A percentile compares a stretch with the other conserved stretches of the same genome.
Conservation (phyloP, 1,140 invertebrate genomes). For the Fopius arisanus region DNA sequence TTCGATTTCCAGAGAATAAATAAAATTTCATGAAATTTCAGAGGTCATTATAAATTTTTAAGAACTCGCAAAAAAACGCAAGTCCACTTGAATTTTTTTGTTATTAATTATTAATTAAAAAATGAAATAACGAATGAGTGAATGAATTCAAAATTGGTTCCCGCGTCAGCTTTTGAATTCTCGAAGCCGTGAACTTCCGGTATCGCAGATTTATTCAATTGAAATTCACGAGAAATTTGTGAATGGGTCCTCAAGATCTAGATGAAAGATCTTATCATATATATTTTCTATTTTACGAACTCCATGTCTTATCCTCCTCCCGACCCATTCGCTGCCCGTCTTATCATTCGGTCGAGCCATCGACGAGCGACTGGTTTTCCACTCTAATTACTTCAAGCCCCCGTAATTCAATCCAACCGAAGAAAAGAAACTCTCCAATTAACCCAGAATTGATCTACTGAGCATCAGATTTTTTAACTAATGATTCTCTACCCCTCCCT, state of each 20-base stretch:
- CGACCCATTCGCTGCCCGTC: conserved; percentile 9
- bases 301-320: conserved; percentile 13
- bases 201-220: no score
- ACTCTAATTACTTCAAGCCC: conserved; percentile 15
- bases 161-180: no score
- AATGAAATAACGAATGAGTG: no score
- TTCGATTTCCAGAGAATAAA: no score
- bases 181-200: no score
- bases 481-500: neutral
- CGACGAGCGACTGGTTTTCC: conserved; percentile 21
- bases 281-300: neutral
- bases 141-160: no score
- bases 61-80: no score
- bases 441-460: conserved; percentile 16
- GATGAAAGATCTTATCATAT: conserved; percentile 32
- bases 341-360: conserved; percentile 5
- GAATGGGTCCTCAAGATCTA: conserved; percentile 37
- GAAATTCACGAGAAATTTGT: conserved; percentile 37
- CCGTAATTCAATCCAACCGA: conserved; percentile 25
- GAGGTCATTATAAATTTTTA: no score
- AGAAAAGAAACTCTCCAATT: conserved; percentile 18
- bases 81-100: no score
- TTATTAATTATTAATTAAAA: no score
- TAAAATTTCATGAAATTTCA: no score
- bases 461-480: neutral